Percentiles rank a stretch among this genome's conserved stretches.
phyloP scores from a whole-genome alignment of 1,140 invertebrate genomes.

The Dendroctonus ponderosae region DNA sequence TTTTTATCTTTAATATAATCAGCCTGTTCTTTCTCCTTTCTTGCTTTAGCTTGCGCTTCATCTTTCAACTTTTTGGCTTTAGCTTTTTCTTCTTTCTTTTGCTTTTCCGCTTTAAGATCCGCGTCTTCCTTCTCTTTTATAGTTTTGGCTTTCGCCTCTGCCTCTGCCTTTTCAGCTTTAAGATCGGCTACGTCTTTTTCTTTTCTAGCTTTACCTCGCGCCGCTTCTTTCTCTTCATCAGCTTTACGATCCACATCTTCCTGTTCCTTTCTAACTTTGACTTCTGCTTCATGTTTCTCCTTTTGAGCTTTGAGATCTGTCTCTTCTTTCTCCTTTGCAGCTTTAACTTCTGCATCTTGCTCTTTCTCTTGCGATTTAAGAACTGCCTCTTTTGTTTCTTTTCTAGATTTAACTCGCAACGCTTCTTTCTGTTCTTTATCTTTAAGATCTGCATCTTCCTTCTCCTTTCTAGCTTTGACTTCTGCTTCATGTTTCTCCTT shows the following conservation, averaged over 20 bases:
- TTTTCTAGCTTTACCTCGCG: slow-evolving; percentile 18
- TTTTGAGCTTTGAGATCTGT: slow-evolving; percentile 35
- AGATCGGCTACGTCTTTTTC: slow-evolving; percentile 35
- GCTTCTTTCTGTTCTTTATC: too few relatives aligned
- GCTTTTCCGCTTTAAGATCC: slow-evolving; percentile 33
- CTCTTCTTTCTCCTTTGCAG: slow-evolving; percentile 31
- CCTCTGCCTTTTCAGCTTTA: slow-evolving; percentile 38
- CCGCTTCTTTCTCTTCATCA: slow-evolving; percentile 35
- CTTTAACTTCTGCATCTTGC: slow-evolving; percentile 37
- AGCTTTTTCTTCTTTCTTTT: slow-evolving; percentile 34
- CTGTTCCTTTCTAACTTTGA: slow-evolving; percentile 31
- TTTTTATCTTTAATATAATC: slow-evolving; percentile 40
- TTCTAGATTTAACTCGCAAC: too few relatives aligned
- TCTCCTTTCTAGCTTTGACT: slow-evolving; percentile 35
- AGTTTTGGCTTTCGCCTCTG: slow-evolving; percentile 36
- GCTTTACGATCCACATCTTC: too few relatives aligned
- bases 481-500: slow-evolving; percentile 35
- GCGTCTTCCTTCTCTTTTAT: slow-evolving; percentile 36
- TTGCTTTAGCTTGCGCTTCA: slow-evolving; percentile 27
- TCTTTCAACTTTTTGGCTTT: slow-evolving; percentile 35
- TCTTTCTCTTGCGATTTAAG: slow-evolving; percentile 38
- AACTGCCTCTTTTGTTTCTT: slow-evolving; percentile 29
- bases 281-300: slow-evolving; percentile 36
- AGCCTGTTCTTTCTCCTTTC: slow-evolving; percentile 36
- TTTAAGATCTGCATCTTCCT: slow-evolving; percentile 29